These are phyloP conservation scores for Paradoxurus hermaphroditus DNA, from an alignment of 2,113 vertebrate genomes.

Conservation along the genomic window DNA sequence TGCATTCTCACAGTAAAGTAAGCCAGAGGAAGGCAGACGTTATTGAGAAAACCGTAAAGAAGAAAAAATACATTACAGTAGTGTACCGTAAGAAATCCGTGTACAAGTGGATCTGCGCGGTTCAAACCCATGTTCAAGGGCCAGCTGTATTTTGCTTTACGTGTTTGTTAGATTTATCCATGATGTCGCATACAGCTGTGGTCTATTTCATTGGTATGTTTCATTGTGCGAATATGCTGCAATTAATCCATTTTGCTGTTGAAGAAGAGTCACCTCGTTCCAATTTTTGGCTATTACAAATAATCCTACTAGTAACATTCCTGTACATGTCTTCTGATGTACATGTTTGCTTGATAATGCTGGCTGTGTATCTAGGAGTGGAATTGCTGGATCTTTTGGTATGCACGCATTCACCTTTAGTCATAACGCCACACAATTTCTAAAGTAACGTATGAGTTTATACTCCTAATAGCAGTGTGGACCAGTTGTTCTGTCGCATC, in stretches of 20 bases:
- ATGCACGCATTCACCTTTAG: neutral
- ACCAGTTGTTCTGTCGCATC: neutral
- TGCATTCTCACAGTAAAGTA: neutral
- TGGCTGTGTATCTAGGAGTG: neutral
- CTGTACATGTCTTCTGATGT: neutral
- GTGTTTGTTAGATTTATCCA: neutral
- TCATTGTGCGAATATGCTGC: neutral
- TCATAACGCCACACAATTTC: neutral
- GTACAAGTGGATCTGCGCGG: too few relatives aligned
- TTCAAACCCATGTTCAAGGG: neutral
- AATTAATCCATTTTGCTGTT: neutral
- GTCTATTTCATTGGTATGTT: neutral
- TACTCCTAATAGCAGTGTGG: neutral
- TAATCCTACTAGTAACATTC: neutral
- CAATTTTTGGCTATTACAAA: neutral
- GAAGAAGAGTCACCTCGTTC: neutral
- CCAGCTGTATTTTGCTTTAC: neutral
- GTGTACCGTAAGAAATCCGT: neutral
- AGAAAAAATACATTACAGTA: neutral
- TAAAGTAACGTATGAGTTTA: neutral
- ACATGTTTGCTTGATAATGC: neutral
- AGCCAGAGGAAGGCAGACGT: neutral
- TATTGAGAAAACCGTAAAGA: neutral
- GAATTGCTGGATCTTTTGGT: neutral
- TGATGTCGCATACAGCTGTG: neutral